Base-by-base conservation (phyloP, 2,113 vertebrate species). In the Capricornis sumatraensis region DNA sequence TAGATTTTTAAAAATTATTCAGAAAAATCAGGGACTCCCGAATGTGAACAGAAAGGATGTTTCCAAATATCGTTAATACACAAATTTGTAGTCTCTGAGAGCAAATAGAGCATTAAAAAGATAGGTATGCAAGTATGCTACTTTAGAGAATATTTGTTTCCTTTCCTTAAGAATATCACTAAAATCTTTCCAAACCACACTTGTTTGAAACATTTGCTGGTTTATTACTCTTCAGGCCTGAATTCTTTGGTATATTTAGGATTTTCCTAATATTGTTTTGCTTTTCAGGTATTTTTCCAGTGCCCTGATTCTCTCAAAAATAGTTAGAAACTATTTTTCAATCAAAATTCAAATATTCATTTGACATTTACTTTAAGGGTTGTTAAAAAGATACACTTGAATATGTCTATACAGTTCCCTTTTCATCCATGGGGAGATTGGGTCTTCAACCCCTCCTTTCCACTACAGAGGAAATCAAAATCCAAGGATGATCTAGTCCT, bases 121-220 rank as follows among this genome's bases (percentile, higher is more conserved):
- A 62, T 36, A 76, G 11, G 21, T 58, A 78, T 83, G 83, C 27
- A 50, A 19, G 76, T 0, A 0, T 11, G 27, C 64, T 1, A 4
- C 60, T 97, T 95, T 92, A 89, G 60, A 52, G 88, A 91, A 57
- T 52, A 95, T 95, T 89, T 9, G 11, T 52, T 92, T 95, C 95
- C 84, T 64, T 96, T 87, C 43, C 47, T 92, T 83, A 85, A 85
- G 86, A 53, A 81, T 78, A 60, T 79, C 91, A 62, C 71, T 97
- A 81, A 64, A 92, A 89, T 83, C 83, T 97, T 97, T 58, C 71
- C 82, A 87, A 43, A 98, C 95, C 97, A 97, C 97, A 96, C 95
- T 98, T 98, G 94, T 97, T 98, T 97, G 97, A 97, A 98, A 95
- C 87, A 96, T 96, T 97, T 98, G 97, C 97, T 97, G 97, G 96